A percentile compares a stretch with the other conserved stretches of the same genome.
Conservation (phyloP, 2,888 invertebrate species). For the Apodemia duryi region DNA sequence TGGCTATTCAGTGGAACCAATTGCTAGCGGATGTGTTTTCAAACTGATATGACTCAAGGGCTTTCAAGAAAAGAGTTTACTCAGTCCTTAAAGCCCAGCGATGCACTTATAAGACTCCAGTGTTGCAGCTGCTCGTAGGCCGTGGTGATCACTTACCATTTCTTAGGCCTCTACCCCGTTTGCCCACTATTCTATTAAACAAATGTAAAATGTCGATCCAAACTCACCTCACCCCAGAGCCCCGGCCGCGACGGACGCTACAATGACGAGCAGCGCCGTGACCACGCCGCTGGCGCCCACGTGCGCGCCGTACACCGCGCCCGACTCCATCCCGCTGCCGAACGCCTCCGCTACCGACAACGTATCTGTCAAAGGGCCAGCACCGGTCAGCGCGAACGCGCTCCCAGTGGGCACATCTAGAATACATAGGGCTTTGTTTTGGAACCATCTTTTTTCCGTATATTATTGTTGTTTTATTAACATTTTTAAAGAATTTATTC, state of each 20-base stretch:
- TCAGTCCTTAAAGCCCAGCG: no score
- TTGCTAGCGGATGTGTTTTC: no score
- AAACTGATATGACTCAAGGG: no score
- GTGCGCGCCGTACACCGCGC: conserved; percentile 49
- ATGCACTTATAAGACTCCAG: no score
- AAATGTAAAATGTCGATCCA: not conserved
- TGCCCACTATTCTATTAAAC: no score
- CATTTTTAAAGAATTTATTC: no score
- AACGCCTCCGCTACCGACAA: conserved; percentile 69
- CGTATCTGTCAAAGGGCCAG: conserved; percentile 53
- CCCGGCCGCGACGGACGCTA: conserved; percentile 84
- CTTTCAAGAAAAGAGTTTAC: no score
- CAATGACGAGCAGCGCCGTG: conserved; percentile 81
- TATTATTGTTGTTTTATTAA: no score
- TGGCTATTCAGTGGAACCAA: no score
- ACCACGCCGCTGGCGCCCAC: conserved; percentile 81
- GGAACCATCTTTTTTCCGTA: not conserved
- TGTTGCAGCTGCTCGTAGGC: no score
- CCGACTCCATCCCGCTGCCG: conserved; percentile 40
- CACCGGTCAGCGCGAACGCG: conserved; percentile 43
- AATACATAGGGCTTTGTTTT: conserved; percentile 36
- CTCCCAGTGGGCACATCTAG: conserved; percentile 46
- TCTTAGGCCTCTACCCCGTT: no score
- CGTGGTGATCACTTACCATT: no score
- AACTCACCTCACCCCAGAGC: conserved; percentile 87